Conservation (phyloP, 2,113 vertebrate genomes). For the Podarcis cretensis region DNA sequence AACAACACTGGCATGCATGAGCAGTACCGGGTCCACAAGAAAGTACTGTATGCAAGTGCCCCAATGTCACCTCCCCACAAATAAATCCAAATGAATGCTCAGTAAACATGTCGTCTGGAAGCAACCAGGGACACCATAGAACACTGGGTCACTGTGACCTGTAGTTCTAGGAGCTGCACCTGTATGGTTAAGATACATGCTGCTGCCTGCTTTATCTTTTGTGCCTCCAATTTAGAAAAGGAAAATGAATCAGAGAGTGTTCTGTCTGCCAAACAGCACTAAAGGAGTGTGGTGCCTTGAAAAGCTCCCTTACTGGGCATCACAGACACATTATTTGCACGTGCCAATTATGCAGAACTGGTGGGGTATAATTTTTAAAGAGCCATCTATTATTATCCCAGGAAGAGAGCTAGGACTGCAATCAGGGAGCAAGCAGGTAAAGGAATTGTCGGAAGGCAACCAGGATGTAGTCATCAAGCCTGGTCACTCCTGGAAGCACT, state of each 20-base stretch:
- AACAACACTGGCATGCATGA: no score
- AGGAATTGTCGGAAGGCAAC: background rate
- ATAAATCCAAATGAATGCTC: no score
- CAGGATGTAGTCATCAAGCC: no score
- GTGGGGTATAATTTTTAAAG: background rate
- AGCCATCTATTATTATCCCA: background rate
- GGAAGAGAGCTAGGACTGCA: background rate
- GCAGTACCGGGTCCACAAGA: no score
- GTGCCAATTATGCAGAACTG: background rate
- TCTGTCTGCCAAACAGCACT: background rate
- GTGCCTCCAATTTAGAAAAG: background rate
- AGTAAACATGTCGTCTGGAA: no score
- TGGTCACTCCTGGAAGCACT: no score
- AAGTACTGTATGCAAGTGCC: no score
- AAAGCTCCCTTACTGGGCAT: background rate
- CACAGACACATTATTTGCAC: no score
- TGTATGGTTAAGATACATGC: background rate
- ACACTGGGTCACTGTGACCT: background rate
- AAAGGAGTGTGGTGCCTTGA: background rate
- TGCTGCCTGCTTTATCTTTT: slow-evolving; percentile 22
- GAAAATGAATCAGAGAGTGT: background rate
- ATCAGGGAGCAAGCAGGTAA: background rate
- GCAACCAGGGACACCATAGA: no score
- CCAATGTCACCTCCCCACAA: no score
- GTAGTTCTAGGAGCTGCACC: background rate